Base-by-base conservation (phyloP, 2,113 vertebrate genomes). In the Lucifuga dentata region DNA sequence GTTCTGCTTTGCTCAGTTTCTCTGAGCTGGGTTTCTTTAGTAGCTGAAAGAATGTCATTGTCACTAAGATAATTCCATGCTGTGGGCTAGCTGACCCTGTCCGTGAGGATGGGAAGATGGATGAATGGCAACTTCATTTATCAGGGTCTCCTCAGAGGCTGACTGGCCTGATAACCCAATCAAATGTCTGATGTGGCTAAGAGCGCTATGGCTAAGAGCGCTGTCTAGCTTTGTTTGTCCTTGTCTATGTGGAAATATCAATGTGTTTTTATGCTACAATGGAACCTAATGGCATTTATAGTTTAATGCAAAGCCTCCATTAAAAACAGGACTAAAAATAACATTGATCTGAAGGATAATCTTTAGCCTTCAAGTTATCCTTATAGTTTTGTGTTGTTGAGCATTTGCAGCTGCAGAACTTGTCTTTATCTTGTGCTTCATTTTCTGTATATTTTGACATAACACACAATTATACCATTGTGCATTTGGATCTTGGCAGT, bases 111-210 rank as follows among this genome's bases (percentile, higher is more conserved):
- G 64, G 19, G 50, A 32, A 19, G 73, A 29, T 70, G 65, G 78
- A 86, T 78, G 78, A 81, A 57, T 71, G 63, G 60, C 68, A 73
- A 69, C 49, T 91, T 89, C 62, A 88, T 80, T 84, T 80, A 78
- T 89, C 68, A 62, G 41, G 51, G 68, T 78, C 58, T 79, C 68
- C 68, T 55, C 63, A 44, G 68, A 74, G 76, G 55, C 41, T 60
- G 71, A 69, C 56, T 38, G 16, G 29, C 40, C 80, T 92, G 75
- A 85, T 78, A 81, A 81, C 81, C 72, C 71, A 88, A 63, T 88
- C 78, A 90, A 78, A 78, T 26, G 76, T 73, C 66, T 51, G 33
- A 58, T 68, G 68, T 78, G 86, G 52, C 72, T 64, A 24, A 65
- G 68, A 80, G 80, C 82, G 80, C 82, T 38, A 51, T 82, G 86